Evolutionary conservation across 2,113 vertebrate species (phyloP), one percentile per base, ranked within the genome.

Genomic region (Pycnonotus jocosus): DNA sequence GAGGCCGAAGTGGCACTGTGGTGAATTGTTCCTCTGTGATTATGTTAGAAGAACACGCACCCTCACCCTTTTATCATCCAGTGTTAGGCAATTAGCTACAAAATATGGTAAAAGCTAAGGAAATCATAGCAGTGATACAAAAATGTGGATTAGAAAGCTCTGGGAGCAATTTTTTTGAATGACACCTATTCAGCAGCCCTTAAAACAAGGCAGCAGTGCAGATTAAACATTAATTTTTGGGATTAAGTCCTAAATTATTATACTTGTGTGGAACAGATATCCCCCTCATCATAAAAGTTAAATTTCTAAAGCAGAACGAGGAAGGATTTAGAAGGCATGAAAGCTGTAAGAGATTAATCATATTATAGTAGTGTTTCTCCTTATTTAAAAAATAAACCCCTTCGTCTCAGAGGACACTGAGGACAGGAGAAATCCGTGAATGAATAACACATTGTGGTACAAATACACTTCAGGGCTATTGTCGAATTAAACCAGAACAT

Each of bases 1-100:
- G 10, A 88, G 15, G n/a, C 38, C 69, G 22, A 85, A 92, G 64
- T 86, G 70, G 61, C 70, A 84, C 69, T 44, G 71, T 93, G 83
- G 81, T 88, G 57, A 96, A 95, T 94, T 91, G 51, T 15, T 97
- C 80, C 57, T 95, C 93, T 94, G 57, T 93, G 84, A 96, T 97
- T 97, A 95, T 84, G 19, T 37, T 62, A 81, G 70, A 91, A 93
- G 92, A 93, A 94, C 79, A 86, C 9, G 35, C 48, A 83, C 71
- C 40, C 66, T 90, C 84, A 96, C 86, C 50, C 69, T 95, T 94
- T 94, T 66, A 94, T 88, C 61, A 86, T 20, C 31, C 50, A 77
- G 31, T 10, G 73, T 76, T 71, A 94, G 48, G 91, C 68, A 88
- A 86, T 93, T 76, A 65, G 45, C 42, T 69, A 44, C 54, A 96